Evolutionary conservation across 2,113 vertebrate species (phyloP).

Genomic region (Rousettus leschenaultii): DNA sequence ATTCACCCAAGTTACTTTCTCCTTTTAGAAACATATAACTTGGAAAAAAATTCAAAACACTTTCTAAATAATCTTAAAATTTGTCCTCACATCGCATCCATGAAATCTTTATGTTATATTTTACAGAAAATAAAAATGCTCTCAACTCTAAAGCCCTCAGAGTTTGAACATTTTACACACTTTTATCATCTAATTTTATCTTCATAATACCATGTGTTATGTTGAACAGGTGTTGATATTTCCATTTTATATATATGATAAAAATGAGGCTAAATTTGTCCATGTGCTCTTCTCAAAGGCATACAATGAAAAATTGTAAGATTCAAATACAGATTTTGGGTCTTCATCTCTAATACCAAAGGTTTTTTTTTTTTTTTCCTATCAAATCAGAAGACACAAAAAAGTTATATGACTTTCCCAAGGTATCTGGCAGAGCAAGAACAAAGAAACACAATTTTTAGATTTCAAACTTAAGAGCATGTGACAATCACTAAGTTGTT

Average conservation of each 20-base stretch:
- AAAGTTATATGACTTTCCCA: not conserved
- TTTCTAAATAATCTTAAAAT: slow-evolving; percentile 2
- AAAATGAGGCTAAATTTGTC: not conserved
- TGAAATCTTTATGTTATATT: not conserved
- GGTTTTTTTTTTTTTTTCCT: not conserved
- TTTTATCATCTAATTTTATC: slow-evolving; percentile 29
- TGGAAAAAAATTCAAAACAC: not conserved
- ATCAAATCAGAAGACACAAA: not conserved
- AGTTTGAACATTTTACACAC: not conserved
- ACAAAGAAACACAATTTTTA: not conserved
- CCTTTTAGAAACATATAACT: not conserved
- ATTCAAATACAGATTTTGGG: not conserved
- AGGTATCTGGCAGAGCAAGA: not conserved
- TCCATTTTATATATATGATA: not conserved
- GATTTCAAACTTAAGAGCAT: not conserved
- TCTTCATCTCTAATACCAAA: not conserved
- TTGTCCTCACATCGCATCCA: not conserved
- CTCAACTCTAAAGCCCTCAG: not conserved
- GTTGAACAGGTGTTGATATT: not conserved
- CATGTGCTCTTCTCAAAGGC: not conserved
- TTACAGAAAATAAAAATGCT: not conserved
- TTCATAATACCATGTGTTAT: not conserved
- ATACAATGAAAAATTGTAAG: not conserved
- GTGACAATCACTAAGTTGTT: not conserved
- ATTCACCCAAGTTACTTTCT: not conserved